Evolutionary conservation across 2,113 vertebrate genomes (phyloP).

Genomic region (Uria aalge): DNA sequence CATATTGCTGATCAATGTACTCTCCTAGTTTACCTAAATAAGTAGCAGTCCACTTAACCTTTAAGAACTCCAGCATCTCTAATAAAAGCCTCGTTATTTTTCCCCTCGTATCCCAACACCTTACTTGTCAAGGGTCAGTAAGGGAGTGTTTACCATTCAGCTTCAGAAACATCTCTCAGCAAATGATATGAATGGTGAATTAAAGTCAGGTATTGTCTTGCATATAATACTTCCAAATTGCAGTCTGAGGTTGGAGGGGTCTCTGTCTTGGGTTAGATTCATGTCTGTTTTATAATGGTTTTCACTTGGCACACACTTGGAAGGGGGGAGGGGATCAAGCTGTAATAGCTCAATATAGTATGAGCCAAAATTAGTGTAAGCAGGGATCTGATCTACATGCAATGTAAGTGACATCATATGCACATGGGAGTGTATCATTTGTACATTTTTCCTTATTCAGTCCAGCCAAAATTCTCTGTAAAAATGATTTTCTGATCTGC

Average conservation of each 20-base stretch:
- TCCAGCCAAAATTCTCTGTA: not conserved
- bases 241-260: not conserved
- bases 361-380: not conserved
- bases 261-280: not conserved
- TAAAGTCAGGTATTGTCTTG: not conserved
- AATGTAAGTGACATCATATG: not conserved
- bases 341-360: not conserved
- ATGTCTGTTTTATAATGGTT: not conserved
- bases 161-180: slow-evolving; percentile 1
- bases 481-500: not conserved
- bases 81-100: slow-evolving; percentile 1
- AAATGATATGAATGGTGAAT: not conserved
- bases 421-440: not conserved
- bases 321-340: not conserved
- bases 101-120: not conserved
- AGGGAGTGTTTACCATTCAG: not conserved
- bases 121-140: not conserved
- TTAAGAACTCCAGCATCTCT: not conserved
- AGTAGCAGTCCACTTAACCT: slow-evolving; percentile 12
- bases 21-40: slow-evolving; percentile 32
- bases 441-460: not conserved
- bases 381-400: not conserved
- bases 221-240: not conserved
- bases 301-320: not conserved
- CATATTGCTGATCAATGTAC: slow-evolving; percentile 12